Percentiles rank a stretch among this genome's conserved stretches.
phyloP scores from a whole-genome alignment of 2,797 vertebrate genomes.

The Diglossa cyanea region DNA sequence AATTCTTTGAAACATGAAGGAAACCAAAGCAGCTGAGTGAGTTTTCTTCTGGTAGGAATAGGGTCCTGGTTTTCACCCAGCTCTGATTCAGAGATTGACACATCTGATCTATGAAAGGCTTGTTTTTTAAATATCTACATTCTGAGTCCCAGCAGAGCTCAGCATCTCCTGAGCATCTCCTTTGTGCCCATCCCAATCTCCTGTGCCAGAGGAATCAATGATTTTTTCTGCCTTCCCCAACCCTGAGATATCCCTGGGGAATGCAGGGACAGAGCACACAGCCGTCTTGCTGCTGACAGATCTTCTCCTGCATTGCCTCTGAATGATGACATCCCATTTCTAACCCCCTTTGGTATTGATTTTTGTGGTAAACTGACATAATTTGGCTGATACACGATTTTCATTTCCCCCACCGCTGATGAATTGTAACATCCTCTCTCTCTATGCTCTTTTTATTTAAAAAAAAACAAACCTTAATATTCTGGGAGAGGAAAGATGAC shows the following conservation, averaged over 20 bases:
- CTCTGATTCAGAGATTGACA: not conserved
- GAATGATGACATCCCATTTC: not conserved
- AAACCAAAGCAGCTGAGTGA: not conserved
- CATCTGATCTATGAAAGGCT: not conserved
- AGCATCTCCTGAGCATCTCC: not conserved
- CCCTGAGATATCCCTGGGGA: not conserved
- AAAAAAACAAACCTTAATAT: not conserved
- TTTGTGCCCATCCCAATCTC: not conserved
- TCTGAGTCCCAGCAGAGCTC: not conserved
- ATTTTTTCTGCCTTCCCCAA: not conserved
- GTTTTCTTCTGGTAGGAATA: not conserved
- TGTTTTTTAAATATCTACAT: not conserved
- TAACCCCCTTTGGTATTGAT: not conserved
- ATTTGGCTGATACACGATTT: not conserved
- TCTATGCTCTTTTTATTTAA: not conserved
- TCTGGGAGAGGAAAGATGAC: not conserved
- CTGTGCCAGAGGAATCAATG: not conserved
- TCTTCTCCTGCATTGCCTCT: not conserved
- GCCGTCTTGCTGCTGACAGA: not conserved
- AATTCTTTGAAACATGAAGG: accelerated
- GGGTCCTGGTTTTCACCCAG: not conserved
- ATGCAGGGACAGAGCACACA: not conserved
- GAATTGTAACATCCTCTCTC: not conserved
- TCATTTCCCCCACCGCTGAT: not conserved
- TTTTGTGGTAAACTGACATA: not conserved